Evolutionary conservation across 1,140 invertebrate species (phyloP).

Genomic region (Pogonomyrmex barbatus): DNA sequence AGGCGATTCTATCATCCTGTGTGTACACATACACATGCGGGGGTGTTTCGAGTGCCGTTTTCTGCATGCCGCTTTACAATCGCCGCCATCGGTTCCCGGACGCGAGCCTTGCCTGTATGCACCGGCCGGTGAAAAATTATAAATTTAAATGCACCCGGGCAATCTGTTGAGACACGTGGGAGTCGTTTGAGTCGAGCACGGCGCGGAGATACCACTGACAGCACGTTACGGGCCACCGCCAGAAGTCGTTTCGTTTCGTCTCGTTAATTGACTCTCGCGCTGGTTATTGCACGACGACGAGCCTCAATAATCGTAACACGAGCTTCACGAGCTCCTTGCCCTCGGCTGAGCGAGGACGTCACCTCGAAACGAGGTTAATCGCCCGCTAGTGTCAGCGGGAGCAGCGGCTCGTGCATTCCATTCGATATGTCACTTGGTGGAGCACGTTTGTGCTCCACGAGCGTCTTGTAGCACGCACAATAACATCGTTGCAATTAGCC

Average conservation of each 20-base stretch:
- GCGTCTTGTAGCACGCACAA: background rate
- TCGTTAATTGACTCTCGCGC: conserved; percentile 59
- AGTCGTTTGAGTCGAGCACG: background rate
- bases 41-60: conserved; percentile 32
- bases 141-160: conserved; percentile 28
- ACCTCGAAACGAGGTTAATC: conserved; percentile 82
- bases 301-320: conserved; percentile 73
- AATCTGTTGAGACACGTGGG: conserved; percentile 25
- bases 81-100: background rate
- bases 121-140: conserved; percentile 17
- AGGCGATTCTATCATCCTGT: conserved; percentile 55
- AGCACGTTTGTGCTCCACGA: background rate
- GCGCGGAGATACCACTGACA: background rate
- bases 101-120: background rate
- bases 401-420: conserved; percentile 27
- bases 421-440: conserved; percentile 41
- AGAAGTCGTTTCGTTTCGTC: conserved; percentile 39
- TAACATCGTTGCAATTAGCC: conserved; percentile 38
- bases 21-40: background rate
- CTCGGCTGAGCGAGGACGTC: conserved; percentile 75
- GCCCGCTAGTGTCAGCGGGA: conserved; percentile 65
- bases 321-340: conserved; percentile 56
- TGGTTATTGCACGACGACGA: conserved; percentile 51
- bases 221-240: background rate
- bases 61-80: background rate